These are phyloP conservation scores for Sciurus carolinensis DNA, from an alignment of 2,797 vertebrate genomes.

Conservation along the genomic window DNA sequence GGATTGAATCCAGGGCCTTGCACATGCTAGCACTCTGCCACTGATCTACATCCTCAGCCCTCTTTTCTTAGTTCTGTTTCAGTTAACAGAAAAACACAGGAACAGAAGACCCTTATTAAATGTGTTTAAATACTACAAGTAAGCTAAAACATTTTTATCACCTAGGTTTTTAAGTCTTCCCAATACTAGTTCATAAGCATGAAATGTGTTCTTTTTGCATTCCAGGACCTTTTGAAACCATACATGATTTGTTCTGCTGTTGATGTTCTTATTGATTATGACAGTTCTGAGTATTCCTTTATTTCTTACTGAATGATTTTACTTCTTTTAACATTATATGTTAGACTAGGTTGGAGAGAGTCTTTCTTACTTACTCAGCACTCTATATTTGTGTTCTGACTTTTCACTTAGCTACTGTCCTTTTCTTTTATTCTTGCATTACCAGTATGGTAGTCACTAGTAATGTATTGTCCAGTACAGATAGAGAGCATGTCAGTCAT, in stretches of 20 bases:
- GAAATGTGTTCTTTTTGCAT: conserved; percentile 36
- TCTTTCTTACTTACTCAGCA: neutral
- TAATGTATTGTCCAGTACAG: neutral
- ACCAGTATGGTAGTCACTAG: neutral
- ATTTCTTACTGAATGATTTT: neutral
- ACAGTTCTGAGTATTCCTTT: conserved; percentile 16
- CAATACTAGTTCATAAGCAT: neutral
- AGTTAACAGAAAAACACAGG: conserved; percentile 27
- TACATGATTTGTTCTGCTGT: neutral
- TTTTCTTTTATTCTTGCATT: neutral
- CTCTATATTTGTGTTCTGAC: neutral
- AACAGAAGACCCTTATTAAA: neutral
- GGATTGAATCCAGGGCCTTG: too few species aligned
- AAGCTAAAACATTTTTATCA: conserved; percentile 49
- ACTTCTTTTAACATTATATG: neutral
- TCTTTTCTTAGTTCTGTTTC: conserved; percentile 11
- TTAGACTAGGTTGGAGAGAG: conserved; percentile 2
- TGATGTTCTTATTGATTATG: neutral
- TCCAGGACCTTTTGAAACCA: neutral
- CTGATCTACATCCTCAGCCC: too few species aligned
- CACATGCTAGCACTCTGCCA: too few species aligned
- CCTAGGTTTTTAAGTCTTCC: conserved; percentile 47
- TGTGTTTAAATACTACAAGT: conserved; percentile 58
- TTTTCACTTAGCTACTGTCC: neutral
- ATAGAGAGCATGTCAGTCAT: neutral